phyloP scores from a whole-genome alignment of 2,113 vertebrate species.

The Phrynosoma platyrhinos region DNA sequence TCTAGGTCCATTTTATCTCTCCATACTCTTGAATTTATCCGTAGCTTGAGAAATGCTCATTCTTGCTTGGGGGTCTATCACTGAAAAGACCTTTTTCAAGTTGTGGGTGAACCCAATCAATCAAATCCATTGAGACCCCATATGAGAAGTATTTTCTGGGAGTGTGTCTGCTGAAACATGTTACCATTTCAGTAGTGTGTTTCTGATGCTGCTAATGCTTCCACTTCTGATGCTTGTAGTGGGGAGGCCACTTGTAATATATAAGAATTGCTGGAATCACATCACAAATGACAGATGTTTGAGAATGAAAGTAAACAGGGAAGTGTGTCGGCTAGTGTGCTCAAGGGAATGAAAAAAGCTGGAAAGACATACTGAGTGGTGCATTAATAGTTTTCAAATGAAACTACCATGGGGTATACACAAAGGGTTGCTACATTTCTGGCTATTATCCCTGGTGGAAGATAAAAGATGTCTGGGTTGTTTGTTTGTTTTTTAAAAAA shows the following conservation, averaged over 20 bases:
- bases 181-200: neutral
- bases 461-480: neutral
- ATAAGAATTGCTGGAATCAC: conserved; percentile 5
- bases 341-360: neutral
- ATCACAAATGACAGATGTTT: neutral
- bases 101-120: neutral
- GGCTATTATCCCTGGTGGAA: neutral
- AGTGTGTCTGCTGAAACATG: neutral
- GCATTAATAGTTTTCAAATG: neutral
- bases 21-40: neutral
- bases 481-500: too few species aligned
- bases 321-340: neutral
- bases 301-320: neutral
- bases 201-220: neutral
- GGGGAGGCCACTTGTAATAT: neutral
- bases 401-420: neutral
- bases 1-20: neutral
- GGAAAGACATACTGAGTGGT: neutral
- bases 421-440: neutral
- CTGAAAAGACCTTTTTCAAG: too few species aligned
- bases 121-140: rapidly evolving
- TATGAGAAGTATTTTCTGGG: neutral
- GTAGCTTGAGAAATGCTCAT: too few species aligned
- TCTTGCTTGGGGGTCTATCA: too few species aligned
- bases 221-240: neutral